Base-by-base conservation (phyloP, 2,888 invertebrate genomes). In the Chouioia cunea region DNA sequence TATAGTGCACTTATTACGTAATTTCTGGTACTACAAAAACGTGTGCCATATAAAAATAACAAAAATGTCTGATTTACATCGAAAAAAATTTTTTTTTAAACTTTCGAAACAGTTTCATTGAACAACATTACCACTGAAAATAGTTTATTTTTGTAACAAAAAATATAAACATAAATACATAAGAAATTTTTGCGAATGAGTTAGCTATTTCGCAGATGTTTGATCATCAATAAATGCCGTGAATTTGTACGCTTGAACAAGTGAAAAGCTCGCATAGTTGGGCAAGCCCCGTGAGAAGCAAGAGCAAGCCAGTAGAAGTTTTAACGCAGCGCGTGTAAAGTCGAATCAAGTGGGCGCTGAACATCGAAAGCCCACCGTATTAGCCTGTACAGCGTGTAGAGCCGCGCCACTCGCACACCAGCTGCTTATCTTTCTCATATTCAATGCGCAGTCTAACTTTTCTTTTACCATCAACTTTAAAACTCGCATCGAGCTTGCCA, bases 391-490 rank as follows among this genome's bases (percentile, higher is more conserved):
- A 18, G 52, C 52, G 27, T 8, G 18, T n/a, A n/a, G n/a, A n/a
- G n/a, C 27, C 15, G 23, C 20, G 15, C 22, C 46, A 58, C 56
- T 57, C 54, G 14, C n/a, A 43, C 65, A 48, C 48, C 65, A 53
- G 62, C 57, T 57, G 62, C 71, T 66, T 66, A 71, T 63, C 71
- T 66, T 71, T 53, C 58, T 47, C 62, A 66, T 48, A 67, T 71
- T 67, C 66, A 66, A 60, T 56, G 65, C 53, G 27, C 18, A 27
- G 44, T 14, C 36, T 48, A 44, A 63, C 53, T 69, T 69, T 64
- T 64, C 64, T 53, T 52, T 58, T 44, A 15, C 14, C 44, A 10
- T 12, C 18, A 63, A 66, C 63, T 66, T 71, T 53, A 15, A 53
- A 63, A 71, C 63, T 63, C 14, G 44, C 64, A 23, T 15, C 8